Evolutionary conservation across 53 echinoderm and acorn worm genomes (phyloP).

Genomic region (Crossaster papposus): DNA sequence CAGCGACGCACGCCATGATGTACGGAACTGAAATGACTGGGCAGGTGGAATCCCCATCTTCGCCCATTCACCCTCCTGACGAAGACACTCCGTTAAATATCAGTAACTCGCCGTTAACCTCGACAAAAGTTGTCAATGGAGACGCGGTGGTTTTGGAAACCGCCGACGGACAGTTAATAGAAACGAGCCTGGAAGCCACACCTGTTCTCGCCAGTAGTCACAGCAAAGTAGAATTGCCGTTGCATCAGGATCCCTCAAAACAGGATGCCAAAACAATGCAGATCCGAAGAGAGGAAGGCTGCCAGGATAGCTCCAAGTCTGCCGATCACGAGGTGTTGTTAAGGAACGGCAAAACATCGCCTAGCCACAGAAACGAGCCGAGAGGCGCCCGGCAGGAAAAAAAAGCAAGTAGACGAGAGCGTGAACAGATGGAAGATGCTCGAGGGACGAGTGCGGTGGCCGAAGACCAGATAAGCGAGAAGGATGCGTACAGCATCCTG

Average conservation of each 20-base stretch:
- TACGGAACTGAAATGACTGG: constrained; percentile 7
- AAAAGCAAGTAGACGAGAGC: constrained; percentile 21
- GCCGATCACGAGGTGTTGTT: background rate
- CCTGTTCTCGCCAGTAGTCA: background rate
- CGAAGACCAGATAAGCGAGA: constrained; percentile 7
- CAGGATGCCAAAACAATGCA: background rate
- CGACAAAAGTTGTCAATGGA: constrained; percentile 31
- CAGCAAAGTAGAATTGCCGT: constrained; percentile 2
- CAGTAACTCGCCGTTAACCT: background rate
- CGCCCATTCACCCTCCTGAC: constrained; percentile 12
- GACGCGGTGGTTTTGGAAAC: constrained; percentile 9
- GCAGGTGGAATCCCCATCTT: constrained; percentile 19
- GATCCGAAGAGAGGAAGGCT: background rate
- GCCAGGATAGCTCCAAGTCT: constrained; percentile 3
- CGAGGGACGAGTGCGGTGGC: constrained; percentile 11
- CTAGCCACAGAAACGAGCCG: background rate
- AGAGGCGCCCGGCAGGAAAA: constrained; percentile 25
- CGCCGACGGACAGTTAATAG: constrained; percentile 33
- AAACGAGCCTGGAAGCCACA: constrained; percentile 19
- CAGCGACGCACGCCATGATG: constrained; percentile 28
- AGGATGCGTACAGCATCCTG: constrained; percentile 51
- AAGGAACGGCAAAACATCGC: constrained; percentile 15
- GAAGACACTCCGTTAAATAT: background rate
- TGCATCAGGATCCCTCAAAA: background rate
- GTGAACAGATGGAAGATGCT: constrained; percentile 3